phyloP scores from a whole-genome alignment of 2,888 invertebrate genomes.

The Margaritifera margaritifera region DNA sequence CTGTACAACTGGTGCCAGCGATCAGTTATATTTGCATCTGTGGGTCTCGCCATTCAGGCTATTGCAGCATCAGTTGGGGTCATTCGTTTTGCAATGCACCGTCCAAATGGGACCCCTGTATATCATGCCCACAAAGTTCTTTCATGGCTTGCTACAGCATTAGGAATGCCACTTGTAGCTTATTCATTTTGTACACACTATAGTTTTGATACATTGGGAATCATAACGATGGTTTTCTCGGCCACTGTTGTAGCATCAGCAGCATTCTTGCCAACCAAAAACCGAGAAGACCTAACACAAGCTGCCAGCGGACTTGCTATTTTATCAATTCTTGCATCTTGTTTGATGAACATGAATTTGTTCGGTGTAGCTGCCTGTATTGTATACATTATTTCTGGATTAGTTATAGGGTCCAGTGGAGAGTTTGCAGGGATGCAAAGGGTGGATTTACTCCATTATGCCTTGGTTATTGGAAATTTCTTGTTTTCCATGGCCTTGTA shows the following conservation, averaged over 20 bases:
- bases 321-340: slow-evolving; percentile 54
- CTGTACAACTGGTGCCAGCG: slow-evolving; percentile 37
- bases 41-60: slow-evolving; percentile 59
- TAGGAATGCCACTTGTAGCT: slow-evolving; percentile 59
- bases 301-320: slow-evolving; percentile 61
- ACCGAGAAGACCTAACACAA: slow-evolving; percentile 47
- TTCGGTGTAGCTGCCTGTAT: slow-evolving; percentile 54
- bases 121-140: slow-evolving; percentile 49
- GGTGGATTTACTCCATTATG: slow-evolving; percentile 66
- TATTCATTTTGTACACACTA: slow-evolving; percentile 56
- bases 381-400: slow-evolving; percentile 56
- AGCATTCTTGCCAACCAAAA: slow-evolving; percentile 43
- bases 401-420: slow-evolving; percentile 59
- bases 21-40: slow-evolving; percentile 41
- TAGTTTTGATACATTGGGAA: slow-evolving; percentile 42
- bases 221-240: slow-evolving; percentile 49
- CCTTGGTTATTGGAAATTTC: slow-evolving; percentile 55
- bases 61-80: slow-evolving; percentile 62
- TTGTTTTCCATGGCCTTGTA: slow-evolving; percentile 45
- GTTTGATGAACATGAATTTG: slow-evolving; percentile 45
- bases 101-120: slow-evolving; percentile 43
- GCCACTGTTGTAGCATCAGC: slow-evolving; percentile 40
- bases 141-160: slow-evolving; percentile 56
- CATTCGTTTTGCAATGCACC: slow-evolving; percentile 50
- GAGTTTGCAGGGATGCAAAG: slow-evolving; percentile 44